These are phyloP conservation scores for Sinonovacula constricta DNA, from an alignment of 1,140 invertebrate species.

Conservation along the genomic window DNA sequence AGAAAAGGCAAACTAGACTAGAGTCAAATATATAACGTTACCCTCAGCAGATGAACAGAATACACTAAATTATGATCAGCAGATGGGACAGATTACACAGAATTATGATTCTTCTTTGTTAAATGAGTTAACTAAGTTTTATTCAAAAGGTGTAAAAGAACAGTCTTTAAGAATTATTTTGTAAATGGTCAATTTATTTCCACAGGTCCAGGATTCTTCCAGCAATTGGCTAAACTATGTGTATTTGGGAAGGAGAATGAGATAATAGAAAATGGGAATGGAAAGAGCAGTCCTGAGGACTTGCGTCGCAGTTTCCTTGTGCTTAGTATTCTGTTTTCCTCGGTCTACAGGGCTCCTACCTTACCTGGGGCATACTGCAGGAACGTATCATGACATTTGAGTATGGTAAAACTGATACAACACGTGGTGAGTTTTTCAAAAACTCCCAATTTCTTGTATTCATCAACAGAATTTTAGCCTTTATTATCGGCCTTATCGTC, in stretches of 20 bases:
- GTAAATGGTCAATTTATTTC: too few relatives aligned
- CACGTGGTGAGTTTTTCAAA: constrained; percentile 83
- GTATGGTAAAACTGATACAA: constrained; percentile 80
- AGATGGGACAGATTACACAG: too few relatives aligned
- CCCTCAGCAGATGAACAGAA: too few relatives aligned
- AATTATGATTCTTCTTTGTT: too few relatives aligned
- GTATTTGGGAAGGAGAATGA: constrained; percentile 81
- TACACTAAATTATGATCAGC: too few relatives aligned
- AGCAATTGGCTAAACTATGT: constrained; percentile 80
- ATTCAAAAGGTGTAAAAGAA: too few relatives aligned
- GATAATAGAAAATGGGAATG: constrained; percentile 62
- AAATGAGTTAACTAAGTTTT: too few relatives aligned
- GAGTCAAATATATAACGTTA: too few relatives aligned
- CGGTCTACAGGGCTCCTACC: constrained; percentile 93
- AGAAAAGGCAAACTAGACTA: too few relatives aligned
- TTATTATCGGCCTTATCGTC: constrained; percentile 85
- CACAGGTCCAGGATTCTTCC: constrained; percentile 68
- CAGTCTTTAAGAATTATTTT: too few relatives aligned
- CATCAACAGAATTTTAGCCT: constrained; percentile 93
- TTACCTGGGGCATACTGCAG: constrained; percentile 96
- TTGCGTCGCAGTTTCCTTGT: constrained; percentile 47
- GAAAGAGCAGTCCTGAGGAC: background rate
- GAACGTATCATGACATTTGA: constrained; percentile 85
- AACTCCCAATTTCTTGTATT: constrained; percentile 98
- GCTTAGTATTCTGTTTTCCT: constrained; percentile 88